These are phyloP conservation scores for Naso thynnoides DNA, from an alignment of 2,797 vertebrate species.

Conservation along the genomic window DNA sequence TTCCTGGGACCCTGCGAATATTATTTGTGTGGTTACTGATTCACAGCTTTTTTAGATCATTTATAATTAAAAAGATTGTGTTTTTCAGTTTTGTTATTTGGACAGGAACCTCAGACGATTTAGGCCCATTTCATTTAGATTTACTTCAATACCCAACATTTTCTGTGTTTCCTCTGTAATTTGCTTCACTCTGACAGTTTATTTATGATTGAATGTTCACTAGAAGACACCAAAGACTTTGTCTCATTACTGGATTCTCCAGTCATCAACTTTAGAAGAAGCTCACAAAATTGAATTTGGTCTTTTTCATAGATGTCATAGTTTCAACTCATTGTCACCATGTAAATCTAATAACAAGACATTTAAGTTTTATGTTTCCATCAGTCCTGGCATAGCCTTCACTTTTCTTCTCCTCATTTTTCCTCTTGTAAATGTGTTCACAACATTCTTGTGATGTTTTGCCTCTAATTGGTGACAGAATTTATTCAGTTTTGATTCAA, in stretches of 20 bases:
- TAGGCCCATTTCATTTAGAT: conserved; percentile 19
- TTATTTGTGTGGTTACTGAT: conserved; percentile 13
- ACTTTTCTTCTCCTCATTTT: conserved; percentile 27
- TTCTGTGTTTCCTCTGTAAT: conserved; percentile 18
- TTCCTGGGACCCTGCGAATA: neutral
- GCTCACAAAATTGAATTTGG: conserved; percentile 23
- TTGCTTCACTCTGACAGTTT: conserved; percentile 25
- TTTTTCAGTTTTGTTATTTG: neutral
- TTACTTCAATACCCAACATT: conserved; percentile 22
- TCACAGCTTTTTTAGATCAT: neutral
- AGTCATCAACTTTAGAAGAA: conserved; percentile 29
- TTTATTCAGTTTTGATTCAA: conserved; percentile 11
- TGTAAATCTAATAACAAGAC: conserved; percentile 36
- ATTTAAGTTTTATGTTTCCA: conserved; percentile 41
- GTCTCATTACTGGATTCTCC: conserved; percentile 41
- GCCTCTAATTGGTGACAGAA: conserved; percentile 26
- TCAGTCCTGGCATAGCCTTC: conserved; percentile 20
- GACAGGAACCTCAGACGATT: neutral
- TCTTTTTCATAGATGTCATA: conserved; percentile 17
- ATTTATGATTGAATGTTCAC: conserved; percentile 22
- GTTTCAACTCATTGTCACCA: conserved; percentile 28
- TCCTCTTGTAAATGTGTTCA: conserved; percentile 21
- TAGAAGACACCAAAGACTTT: conserved; percentile 42
- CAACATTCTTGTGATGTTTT: conserved; percentile 11
- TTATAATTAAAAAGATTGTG: neutral